Conservation (phyloP, 37 sponge, comb jelly and placozoan species). For the Crambe crambe region DNA sequence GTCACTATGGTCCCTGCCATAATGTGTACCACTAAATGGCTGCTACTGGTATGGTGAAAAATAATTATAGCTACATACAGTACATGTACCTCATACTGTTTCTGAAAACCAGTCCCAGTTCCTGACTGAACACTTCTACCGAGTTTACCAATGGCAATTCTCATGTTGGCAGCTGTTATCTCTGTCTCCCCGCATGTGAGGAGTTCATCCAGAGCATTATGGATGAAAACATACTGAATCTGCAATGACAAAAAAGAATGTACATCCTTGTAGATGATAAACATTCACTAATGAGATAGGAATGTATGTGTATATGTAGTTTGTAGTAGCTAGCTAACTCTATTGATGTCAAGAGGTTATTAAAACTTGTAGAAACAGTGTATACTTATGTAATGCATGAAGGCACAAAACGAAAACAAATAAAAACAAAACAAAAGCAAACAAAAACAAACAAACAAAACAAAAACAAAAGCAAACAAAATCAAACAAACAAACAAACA, state of each 20-base stretch:
- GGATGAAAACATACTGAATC: slow-evolving; percentile 88
- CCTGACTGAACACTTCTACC: not conserved
- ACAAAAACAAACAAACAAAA: too few relatives aligned
- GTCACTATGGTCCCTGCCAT: too few relatives aligned
- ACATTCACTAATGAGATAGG: not conserved
- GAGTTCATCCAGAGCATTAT: slow-evolving; percentile 81
- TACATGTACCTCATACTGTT: slow-evolving; percentile 83
- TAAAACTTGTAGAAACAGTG: too few relatives aligned
- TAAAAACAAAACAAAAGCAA: too few relatives aligned
- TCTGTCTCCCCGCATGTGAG: slow-evolving; percentile 83
- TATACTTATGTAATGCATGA: too few relatives aligned
- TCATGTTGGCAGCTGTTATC: slow-evolving; percentile 42
- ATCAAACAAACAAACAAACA: too few relatives aligned
- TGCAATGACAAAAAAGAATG: not conserved
- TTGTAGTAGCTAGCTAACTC: too few relatives aligned
- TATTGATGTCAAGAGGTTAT: too few relatives aligned
- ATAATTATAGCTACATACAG: not conserved
- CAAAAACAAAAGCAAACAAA: too few relatives aligned
- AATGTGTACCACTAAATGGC: too few relatives aligned
- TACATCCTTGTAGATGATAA: not conserved
- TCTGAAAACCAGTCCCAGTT: slow-evolving; percentile 47
- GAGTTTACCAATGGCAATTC: slow-evolving; percentile 46
- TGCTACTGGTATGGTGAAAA: not conserved
- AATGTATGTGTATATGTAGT: too few relatives aligned
- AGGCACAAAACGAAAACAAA: too few relatives aligned